A percentile compares a stretch with the other conserved stretches of the same genome.
Evolutionary conservation across 2,797 vertebrate genomes (phyloP).

Genomic region (Morelia viridis): DNA sequence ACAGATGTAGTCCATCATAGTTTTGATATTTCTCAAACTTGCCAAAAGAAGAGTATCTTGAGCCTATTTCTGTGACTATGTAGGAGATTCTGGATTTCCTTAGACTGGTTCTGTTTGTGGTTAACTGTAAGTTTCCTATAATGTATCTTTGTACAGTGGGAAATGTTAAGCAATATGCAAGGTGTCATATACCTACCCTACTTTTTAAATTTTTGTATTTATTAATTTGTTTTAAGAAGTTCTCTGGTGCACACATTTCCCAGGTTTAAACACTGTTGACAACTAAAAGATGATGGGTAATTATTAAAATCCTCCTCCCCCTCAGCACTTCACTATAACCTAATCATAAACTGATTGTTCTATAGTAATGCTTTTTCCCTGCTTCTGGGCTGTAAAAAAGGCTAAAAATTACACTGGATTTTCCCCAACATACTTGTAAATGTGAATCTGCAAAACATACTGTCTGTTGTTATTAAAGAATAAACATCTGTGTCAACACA

Average conservation of each 20-base stretch:
- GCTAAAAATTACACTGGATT: conserved; percentile 64
- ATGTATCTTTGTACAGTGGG: not conserved
- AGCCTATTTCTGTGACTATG: not conserved
- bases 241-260: not conserved
- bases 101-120: not conserved
- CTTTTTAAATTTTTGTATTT: not conserved
- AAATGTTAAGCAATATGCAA: fast-evolving
- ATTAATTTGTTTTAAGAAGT: not conserved
- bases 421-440: conserved; percentile 62
- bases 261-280: not conserved
- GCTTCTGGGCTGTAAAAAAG: conserved; percentile 51
- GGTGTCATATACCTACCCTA: fast-evolving
- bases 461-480: conserved; percentile 48
- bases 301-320: not conserved
- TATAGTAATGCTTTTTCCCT: conserved; percentile 50
- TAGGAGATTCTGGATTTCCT: not conserved
- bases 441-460: conserved; percentile 49
- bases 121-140: not conserved
- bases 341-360: conserved; percentile 17
- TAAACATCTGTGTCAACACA: conserved; percentile 34
- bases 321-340: conserved; percentile 41
- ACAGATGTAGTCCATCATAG: not conserved
- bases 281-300: fast-evolving
- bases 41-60: not conserved
- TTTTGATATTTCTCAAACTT: not conserved